A percentile compares a stretch with the other conserved stretches of the same genome.
These are phyloP conservation scores for Leptinotarsa haldemani DNA, from an alignment of 2,888 invertebrate species.

Conservation along the genomic window DNA sequence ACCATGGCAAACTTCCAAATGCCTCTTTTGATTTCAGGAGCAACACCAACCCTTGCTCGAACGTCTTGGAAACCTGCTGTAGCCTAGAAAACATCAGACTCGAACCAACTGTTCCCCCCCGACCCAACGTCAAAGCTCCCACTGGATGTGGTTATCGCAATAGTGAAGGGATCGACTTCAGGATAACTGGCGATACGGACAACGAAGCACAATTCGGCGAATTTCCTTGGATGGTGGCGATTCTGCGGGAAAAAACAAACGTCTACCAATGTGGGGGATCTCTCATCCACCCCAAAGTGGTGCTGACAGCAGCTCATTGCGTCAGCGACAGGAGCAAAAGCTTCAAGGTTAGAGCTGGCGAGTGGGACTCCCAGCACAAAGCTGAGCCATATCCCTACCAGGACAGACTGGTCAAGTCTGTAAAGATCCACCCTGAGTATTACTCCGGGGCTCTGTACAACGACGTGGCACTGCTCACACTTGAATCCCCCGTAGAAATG, in stretches of 20 bases:
- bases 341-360: conserved; percentile 72
- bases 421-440: conserved; percentile 56
- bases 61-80: conserved; percentile 72
- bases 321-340: conserved; percentile 66
- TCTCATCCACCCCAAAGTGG: conserved; percentile 79
- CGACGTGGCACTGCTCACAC: conserved; percentile 59
- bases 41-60: conserved; percentile 60
- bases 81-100: conserved; percentile 54
- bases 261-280: conserved; percentile 77
- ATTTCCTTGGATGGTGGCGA: conserved; percentile 88
- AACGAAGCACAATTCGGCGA: conserved; percentile 82
- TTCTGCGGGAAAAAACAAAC: conserved; percentile 69
- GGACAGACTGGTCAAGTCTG: conserved; percentile 69
- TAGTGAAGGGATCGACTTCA: conserved; percentile 78
- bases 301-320: conserved; percentile 86
- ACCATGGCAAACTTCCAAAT: neutral
- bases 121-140: conserved; percentile 43
- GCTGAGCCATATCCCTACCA: conserved; percentile 72
- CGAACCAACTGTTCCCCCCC: conserved; percentile 52
- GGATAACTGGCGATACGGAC: conserved; percentile 74
- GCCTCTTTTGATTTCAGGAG: conserved; percentile 43
- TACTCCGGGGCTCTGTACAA: conserved; percentile 57
- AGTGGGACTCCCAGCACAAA: conserved; percentile 85
- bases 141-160: conserved; percentile 79
- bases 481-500: conserved; percentile 54